phyloP scores from a whole-genome alignment of 2,113 vertebrate species.

The Podilymbus podiceps region DNA sequence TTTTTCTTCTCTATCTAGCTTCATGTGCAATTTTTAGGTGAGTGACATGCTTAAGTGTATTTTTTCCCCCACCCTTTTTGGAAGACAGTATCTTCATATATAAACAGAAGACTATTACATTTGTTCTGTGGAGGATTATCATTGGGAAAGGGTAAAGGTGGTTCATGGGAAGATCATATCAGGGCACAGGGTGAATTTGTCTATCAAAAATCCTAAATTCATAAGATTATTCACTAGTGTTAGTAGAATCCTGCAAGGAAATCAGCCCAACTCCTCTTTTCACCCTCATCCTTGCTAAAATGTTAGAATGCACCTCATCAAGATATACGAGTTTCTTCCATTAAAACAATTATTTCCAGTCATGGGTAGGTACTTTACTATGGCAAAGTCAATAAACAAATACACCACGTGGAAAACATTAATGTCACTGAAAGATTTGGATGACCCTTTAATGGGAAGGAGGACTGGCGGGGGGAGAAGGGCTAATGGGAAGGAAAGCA shows the following conservation, averaged over 20 bases:
- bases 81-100: background rate
- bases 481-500: background rate
- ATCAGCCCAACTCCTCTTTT: background rate
- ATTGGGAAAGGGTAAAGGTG: background rate
- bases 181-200: background rate
- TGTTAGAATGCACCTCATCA: background rate
- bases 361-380: background rate
- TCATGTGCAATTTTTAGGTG: background rate
- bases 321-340: background rate
- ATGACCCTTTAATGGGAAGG: background rate
- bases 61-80: background rate
- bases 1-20: background rate
- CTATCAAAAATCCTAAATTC: background rate
- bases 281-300: background rate
- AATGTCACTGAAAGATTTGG: fast-evolving
- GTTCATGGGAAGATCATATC: background rate
- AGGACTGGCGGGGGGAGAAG: background rate
- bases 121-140: background rate
- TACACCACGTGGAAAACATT: background rate
- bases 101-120: background rate
- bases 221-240: background rate
- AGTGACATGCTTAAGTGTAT: background rate
- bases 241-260: background rate
- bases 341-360: background rate
- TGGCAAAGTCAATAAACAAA: background rate